Conservation (phyloP, 2,888 invertebrate genomes). For the Acrobasis suavella region DNA sequence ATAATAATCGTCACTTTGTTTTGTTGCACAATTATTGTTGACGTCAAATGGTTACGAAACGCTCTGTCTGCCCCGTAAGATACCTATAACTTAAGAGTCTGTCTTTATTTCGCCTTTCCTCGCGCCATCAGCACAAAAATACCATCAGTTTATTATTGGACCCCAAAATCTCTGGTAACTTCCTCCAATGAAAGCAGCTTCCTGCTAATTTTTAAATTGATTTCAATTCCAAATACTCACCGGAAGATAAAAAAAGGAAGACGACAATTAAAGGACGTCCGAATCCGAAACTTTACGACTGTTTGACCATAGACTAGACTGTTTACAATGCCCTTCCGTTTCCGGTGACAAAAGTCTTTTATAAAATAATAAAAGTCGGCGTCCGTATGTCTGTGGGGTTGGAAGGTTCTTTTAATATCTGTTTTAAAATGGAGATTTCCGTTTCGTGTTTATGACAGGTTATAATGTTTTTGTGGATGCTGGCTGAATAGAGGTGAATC, state of each 20-base stretch:
- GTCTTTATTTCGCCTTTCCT: no score
- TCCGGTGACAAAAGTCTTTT: constrained; percentile 40
- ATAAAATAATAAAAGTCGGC: constrained; percentile 23
- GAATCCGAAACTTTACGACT: constrained; percentile 22
- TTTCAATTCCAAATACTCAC: constrained; percentile 2
- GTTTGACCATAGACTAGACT: constrained; percentile 35
- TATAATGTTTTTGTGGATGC: constrained; percentile 5
- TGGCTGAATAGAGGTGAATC: constrained; percentile 1
- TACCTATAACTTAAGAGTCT: no score
- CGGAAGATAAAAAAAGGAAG: constrained; percentile 19
- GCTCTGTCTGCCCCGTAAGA: no score
- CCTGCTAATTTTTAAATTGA: constrained; percentile 16
- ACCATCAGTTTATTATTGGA: no score
- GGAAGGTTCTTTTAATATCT: constrained; percentile 1
- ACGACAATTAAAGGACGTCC: constrained; percentile 18
- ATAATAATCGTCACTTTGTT: no score
- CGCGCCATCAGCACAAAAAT: no score
- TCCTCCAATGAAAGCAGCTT: constrained; percentile 7
- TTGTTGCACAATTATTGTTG: no score
- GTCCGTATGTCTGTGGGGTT: constrained; percentile 18
- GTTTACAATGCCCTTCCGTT: constrained; percentile 64
- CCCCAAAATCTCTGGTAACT: background rate
- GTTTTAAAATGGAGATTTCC: constrained; percentile 16
- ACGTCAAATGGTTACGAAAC: no score
- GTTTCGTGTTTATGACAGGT: background rate